phyloP scores from a whole-genome alignment of 2,113 vertebrate species.

The Rhinogobius similis region DNA sequence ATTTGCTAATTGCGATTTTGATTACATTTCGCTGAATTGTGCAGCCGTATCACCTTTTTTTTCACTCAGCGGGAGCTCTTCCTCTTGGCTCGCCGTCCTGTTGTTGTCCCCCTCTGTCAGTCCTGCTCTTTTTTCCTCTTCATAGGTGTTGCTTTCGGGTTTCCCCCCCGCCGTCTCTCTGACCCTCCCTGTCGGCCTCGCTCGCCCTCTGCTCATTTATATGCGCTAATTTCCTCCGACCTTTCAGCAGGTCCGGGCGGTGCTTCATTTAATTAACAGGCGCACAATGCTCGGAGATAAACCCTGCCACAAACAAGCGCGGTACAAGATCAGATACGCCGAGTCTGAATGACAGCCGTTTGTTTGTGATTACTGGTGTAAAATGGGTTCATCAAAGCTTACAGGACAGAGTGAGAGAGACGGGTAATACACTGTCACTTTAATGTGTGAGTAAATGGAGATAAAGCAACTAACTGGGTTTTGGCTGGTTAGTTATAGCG shows the following conservation, averaged over 20 bases:
- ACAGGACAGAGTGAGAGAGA: constrained; percentile 29
- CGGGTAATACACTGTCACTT: no score
- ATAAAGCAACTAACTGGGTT: no score
- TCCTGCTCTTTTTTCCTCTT: neutral
- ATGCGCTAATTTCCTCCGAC: constrained; percentile 74
- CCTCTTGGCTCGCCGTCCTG: neutral
- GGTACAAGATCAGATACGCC: constrained; percentile 22
- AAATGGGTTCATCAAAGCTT: constrained; percentile 46
- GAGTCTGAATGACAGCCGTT: constrained; percentile 40
- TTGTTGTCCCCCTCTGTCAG: no score
- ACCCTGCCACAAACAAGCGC: constrained; percentile 31
- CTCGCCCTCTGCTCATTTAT: constrained; percentile 66
- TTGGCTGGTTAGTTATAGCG: no score
- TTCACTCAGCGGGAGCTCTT: no score
- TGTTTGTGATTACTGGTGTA: constrained; percentile 45
- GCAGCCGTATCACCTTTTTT: no score
- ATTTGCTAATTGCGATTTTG: no score
- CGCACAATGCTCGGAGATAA: constrained; percentile 29
- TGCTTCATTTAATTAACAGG: constrained; percentile 63
- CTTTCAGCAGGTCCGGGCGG: constrained; percentile 56
- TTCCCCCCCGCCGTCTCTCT: neutral
- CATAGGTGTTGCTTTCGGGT: neutral
- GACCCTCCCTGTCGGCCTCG: constrained; percentile 58
- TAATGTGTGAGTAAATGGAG: no score
- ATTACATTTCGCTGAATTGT: no score